phyloP scores from a whole-genome alignment of 2,113 vertebrate genomes.

The Vireo altiloquus region DNA sequence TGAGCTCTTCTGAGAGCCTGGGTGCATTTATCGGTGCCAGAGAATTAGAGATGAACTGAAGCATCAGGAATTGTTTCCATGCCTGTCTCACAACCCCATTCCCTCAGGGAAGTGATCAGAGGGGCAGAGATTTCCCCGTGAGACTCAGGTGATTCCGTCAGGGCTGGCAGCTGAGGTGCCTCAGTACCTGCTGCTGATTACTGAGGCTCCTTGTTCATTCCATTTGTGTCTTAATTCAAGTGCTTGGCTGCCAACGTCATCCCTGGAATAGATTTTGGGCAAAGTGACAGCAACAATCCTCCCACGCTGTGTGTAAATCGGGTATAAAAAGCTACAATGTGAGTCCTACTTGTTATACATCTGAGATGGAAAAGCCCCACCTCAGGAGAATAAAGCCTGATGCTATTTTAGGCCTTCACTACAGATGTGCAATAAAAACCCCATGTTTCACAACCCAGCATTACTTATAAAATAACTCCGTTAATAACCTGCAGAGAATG shows the following conservation, averaged over 20 bases:
- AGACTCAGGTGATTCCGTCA: background rate
- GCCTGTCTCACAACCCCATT: background rate
- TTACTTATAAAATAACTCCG: background rate
- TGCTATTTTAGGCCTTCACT: background rate
- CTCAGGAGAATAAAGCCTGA: background rate
- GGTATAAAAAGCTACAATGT: background rate
- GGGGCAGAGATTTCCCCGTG: background rate
- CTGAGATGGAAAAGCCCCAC: background rate
- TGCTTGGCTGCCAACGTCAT: background rate
- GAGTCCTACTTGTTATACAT: background rate
- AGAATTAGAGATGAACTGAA: background rate
- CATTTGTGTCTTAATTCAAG: background rate
- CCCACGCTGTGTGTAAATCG: background rate
- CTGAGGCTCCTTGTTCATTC: background rate
- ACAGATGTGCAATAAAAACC: background rate
- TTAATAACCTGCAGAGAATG: background rate
- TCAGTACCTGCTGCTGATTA: background rate
- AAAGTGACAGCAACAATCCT: background rate
- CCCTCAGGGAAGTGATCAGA: background rate
- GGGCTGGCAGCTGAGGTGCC: background rate
- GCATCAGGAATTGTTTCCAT: background rate
- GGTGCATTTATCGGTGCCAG: fast-evolving
- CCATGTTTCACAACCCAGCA: fast-evolving
- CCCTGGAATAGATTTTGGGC: background rate
- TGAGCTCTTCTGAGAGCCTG: background rate